Conservation (phyloP, 2,113 vertebrate species). For the Chaenocephalus aceratus region DNA sequence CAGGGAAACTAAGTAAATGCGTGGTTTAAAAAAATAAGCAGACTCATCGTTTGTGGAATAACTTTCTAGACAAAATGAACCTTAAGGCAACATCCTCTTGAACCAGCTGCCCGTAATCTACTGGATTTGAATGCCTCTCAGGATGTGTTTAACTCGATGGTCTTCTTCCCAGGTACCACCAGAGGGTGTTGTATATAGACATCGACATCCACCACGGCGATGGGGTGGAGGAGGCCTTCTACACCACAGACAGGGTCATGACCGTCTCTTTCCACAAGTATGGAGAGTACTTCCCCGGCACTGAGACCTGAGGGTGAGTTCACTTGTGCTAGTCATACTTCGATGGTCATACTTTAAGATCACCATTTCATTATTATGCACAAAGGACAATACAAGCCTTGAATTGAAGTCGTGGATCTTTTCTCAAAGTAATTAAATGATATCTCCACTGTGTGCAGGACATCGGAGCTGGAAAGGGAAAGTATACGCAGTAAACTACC, state of each 20-base stretch:
- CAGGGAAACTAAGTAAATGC: no score
- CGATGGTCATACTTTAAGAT: neutral
- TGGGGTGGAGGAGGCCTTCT: slow-evolving; percentile 98
- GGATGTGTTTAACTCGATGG: no score
- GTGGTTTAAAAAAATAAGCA: no score
- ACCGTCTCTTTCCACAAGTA: slow-evolving; percentile 99
- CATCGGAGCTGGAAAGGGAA: slow-evolving; percentile 98
- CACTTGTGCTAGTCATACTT: neutral
- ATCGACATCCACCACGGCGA: slow-evolving; percentile 99
- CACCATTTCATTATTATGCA: no score
- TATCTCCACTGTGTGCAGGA: slow-evolving; percentile 82
- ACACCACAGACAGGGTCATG: slow-evolving; percentile 99
- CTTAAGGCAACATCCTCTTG: neutral
- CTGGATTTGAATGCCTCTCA: no score
- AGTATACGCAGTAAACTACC: slow-evolving; percentile 98
- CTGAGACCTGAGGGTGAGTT: slow-evolving; percentile 94
- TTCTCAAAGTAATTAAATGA: neutral
- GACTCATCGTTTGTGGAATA: no score
- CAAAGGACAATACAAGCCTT: no score
- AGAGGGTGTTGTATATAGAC: slow-evolving; percentile 97
- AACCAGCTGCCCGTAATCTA: neutral
- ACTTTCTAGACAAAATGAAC: neutral
- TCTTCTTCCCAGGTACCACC: slow-evolving; percentile 90
- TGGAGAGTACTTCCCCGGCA: slow-evolving; percentile 98
- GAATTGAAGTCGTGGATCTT: neutral